Evolutionary conservation across 2,113 vertebrate genomes (phyloP).

Genomic region (Gnathonemus echidnorhynchus): DNA sequence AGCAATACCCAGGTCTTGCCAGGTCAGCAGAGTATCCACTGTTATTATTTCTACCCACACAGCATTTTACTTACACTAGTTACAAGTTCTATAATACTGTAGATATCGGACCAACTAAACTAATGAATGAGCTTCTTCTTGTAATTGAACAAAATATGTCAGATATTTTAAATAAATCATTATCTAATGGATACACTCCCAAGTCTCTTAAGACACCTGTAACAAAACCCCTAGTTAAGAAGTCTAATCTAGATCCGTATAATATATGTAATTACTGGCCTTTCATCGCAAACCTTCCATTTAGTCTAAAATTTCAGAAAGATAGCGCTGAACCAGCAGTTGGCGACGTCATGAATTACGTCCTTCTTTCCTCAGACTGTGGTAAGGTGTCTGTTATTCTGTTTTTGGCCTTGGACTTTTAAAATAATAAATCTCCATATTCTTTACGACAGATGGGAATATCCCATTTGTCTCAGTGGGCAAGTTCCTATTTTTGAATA

Average conservation of each 20-base stretch:
- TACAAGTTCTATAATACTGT: neutral
- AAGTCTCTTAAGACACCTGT: neutral
- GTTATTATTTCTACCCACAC: neutral
- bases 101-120: neutral
- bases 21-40: neutral
- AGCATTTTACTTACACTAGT: neutral
- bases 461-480: neutral
- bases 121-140: neutral
- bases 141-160: neutral
- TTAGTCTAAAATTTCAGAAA: neutral
- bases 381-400: neutral
- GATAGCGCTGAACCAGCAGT: neutral
- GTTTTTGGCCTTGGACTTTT: neutral
- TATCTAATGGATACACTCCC: neutral
- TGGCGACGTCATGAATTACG: neutral
- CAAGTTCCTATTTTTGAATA: neutral
- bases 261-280: neutral
- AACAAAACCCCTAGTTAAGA: neutral
- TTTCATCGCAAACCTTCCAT: neutral
- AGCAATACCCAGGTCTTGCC: neutral
- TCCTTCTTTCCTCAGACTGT: neutral
- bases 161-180: neutral
- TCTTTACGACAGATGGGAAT: neutral
- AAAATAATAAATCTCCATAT: neutral
- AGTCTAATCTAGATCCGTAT: neutral